These are phyloP conservation scores for Bicyclus anynana DNA, from an alignment of 1,140 invertebrate genomes.

Conservation along the genomic window DNA sequence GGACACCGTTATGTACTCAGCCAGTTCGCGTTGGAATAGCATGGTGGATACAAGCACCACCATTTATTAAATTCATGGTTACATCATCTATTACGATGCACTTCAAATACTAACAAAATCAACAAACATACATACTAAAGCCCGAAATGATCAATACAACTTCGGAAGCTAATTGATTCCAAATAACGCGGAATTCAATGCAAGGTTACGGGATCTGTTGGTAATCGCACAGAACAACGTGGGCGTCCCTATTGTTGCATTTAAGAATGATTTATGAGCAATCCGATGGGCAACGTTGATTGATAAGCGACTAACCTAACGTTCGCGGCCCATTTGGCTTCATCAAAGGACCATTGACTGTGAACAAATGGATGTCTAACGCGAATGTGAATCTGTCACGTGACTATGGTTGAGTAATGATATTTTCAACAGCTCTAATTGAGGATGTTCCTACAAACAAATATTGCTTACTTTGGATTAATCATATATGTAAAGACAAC, in stretches of 20 bases:
- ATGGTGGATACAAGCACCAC: no score
- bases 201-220: conserved; percentile 30
- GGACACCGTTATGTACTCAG: no score
- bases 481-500: neutral
- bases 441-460: conserved; percentile 10
- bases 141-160: neutral
- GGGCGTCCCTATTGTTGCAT: conserved; percentile 42
- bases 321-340: conserved; percentile 56
- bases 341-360: conserved; percentile 63
- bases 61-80: neutral
- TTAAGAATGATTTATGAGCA: conserved; percentile 52
- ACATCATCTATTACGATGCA: neutral
- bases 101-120: neutral
- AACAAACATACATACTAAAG: neutral
- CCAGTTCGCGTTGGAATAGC: no score
- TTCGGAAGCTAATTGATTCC: conserved; percentile 20
- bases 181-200: conserved; percentile 20
- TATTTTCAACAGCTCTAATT: conserved; percentile 20
- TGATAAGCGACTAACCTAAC: conserved; percentile 56
- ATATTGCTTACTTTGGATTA: neutral
- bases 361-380: conserved; percentile 77
- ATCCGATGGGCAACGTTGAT: conserved; percentile 46
- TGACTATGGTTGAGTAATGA: conserved; percentile 25
- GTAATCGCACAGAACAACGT: conserved; percentile 37
- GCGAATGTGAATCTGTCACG: conserved; percentile 24